Conservation (phyloP, 2,888 invertebrate species). For the Allophyes oxyacanthae region DNA sequence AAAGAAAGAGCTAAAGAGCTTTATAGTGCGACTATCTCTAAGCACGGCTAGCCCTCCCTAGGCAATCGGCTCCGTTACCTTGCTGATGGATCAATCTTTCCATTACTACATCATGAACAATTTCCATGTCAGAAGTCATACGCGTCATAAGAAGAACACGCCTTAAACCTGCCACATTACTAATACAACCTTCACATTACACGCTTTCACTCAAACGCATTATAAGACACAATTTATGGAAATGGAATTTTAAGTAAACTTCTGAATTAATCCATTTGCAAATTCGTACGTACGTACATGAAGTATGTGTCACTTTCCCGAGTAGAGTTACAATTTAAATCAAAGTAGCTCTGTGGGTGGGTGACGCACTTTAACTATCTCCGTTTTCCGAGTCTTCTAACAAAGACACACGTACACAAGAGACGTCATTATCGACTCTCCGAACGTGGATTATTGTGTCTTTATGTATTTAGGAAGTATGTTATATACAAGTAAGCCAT, state of each 20-base stretch:
- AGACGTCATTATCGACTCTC: slow-evolving; percentile 73
- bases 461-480: slow-evolving; percentile 60
- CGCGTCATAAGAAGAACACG: slow-evolving; percentile 11
- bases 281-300: slow-evolving; percentile 20
- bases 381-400: slow-evolving; percentile 59
- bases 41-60: too few relatives aligned
- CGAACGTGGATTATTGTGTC: slow-evolving; percentile 72
- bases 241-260: slow-evolving; percentile 43
- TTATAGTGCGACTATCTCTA: too few relatives aligned
- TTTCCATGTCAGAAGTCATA: too few relatives aligned
- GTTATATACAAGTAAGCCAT: slow-evolving; percentile 27
- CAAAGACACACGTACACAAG: slow-evolving; percentile 73
- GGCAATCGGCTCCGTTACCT: too few relatives aligned
- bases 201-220: slow-evolving; percentile 12
- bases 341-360: slow-evolving; percentile 44
- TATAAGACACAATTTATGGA: slow-evolving; percentile 21
- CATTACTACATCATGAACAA: too few relatives aligned
- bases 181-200: slow-evolving; percentile 48
- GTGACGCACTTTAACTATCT: slow-evolving; percentile 48
- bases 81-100: too few relatives aligned
- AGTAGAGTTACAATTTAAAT: slow-evolving; percentile 25
- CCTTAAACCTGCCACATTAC: slow-evolving; percentile 54
- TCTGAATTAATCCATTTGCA: slow-evolving; percentile 42
- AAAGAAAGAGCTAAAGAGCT: too few relatives aligned
- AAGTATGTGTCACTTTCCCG: slow-evolving; percentile 32